These are phyloP conservation scores for Tipula confusa DNA, from an alignment of 2,888 invertebrate genomes.

Conservation along the genomic window DNA sequence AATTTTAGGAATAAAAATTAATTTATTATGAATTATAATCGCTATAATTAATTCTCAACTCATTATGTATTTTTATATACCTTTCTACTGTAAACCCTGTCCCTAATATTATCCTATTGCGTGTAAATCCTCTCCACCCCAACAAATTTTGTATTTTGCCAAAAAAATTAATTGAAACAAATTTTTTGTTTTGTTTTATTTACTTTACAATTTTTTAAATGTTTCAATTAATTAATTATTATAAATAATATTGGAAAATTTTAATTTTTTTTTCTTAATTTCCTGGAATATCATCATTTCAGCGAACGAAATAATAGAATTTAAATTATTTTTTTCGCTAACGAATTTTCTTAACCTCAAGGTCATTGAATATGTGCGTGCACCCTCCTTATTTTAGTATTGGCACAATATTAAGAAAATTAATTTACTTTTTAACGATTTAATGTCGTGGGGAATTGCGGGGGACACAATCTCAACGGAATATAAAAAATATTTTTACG, in stretches of 20 bases:
- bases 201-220: background rate
- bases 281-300: background rate
- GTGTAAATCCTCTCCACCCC: background rate
- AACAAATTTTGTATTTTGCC: background rate
- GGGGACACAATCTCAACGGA: background rate
- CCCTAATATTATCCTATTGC: background rate
- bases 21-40: background rate
- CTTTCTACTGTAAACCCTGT: background rate
- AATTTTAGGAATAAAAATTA: background rate
- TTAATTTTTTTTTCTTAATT: background rate
- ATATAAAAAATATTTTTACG: constrained; percentile 3
- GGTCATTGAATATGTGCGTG: background rate
- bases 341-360: background rate
- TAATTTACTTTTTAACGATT: background rate
- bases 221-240: constrained; percentile 28
- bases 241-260: background rate
- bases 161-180: constrained; percentile 21
- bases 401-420: background rate
- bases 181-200: constrained; percentile 8
- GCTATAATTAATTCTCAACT: background rate
- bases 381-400: background rate
- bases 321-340: background rate
- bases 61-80: background rate
- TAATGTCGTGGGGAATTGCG: no score
- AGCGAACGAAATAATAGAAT: background rate